A percentile compares a stretch with the other conserved stretches of the same genome.
phyloP scores from a whole-genome alignment of 2,888 invertebrate species.

The Isotomurus palustris region DNA sequence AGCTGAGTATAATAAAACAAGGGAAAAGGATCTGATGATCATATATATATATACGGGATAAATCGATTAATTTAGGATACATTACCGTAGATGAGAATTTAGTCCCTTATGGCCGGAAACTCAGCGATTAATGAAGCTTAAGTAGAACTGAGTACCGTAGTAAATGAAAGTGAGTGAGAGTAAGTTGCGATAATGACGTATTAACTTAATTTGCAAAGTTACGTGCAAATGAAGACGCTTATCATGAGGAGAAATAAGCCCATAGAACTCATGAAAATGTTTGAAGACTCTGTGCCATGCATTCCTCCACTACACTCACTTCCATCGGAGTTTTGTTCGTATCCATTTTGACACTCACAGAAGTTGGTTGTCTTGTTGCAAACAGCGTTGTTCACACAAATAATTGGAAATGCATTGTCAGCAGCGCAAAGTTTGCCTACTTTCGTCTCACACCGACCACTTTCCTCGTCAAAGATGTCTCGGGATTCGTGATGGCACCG shows the following conservation, averaged over 20 bases:
- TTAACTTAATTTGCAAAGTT: too few species aligned
- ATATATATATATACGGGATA: too few species aligned
- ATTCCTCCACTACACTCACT: constrained; percentile 22
- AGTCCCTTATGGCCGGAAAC: too few species aligned
- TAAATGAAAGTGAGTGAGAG: too few species aligned
- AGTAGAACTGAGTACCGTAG: too few species aligned
- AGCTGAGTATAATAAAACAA: too few species aligned
- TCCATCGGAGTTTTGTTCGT: constrained; percentile 16
- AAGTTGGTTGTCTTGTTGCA: constrained; percentile 26
- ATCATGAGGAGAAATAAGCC: constrained; percentile 10
- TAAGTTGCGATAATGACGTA: too few species aligned
- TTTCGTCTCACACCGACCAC: constrained; percentile 32
- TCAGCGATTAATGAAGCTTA: too few species aligned
- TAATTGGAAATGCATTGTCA: constrained; percentile 24
- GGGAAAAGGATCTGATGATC: too few species aligned
- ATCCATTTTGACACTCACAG: constrained; percentile 24
- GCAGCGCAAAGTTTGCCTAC: constrained; percentile 27
- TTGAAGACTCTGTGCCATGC: constrained; percentile 4
- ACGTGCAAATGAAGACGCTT: constrained; percentile 18
- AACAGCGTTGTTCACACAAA: constrained; percentile 27
- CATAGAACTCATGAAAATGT: constrained; percentile 6
- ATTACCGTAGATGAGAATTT: too few species aligned
- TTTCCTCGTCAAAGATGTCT: constrained; percentile 18
- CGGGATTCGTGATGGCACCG: constrained; percentile 34
- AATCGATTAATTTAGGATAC: too few species aligned